phyloP scores from a whole-genome alignment of 2,888 invertebrate genomes.

The Tuta absoluta region DNA sequence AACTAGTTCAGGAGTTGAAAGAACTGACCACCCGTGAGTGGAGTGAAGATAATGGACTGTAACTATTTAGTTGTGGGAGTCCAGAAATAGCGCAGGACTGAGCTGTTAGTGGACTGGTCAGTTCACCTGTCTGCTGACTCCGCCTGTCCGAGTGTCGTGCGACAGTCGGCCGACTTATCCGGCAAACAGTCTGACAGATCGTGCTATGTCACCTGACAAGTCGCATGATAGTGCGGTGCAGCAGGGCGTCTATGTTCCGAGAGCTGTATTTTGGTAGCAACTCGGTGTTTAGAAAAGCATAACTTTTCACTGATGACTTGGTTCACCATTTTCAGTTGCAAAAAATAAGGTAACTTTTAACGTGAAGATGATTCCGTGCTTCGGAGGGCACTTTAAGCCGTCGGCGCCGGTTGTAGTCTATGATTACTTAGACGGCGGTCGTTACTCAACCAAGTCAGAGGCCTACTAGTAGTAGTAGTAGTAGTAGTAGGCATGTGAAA shows the following conservation, averaged over 20 bases:
- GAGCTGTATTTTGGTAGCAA: neutral
- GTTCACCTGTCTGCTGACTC: slow-evolving; percentile 51
- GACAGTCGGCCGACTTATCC: slow-evolving; percentile 12
- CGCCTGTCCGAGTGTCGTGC: neutral
- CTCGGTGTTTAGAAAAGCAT: neutral
- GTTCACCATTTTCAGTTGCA: no score
- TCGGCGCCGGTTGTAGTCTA: no score
- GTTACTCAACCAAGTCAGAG: no score
- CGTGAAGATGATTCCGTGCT: no score
- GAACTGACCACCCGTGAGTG: slow-evolving; percentile 45
- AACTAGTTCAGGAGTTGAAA: slow-evolving; percentile 16
- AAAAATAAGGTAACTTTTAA: no score
- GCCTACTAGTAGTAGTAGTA: no score
- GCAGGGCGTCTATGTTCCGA: neutral
- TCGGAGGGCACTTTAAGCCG: no score
- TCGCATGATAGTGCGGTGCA: neutral
- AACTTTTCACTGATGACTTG: no score
- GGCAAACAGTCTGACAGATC: slow-evolving; percentile 7
- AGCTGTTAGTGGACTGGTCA: slow-evolving; percentile 48
- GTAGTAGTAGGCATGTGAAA: no score
- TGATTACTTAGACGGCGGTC: no score
- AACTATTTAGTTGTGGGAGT: slow-evolving; percentile 38
- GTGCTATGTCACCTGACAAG: neutral
- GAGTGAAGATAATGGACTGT: slow-evolving; percentile 38
- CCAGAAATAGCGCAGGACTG: slow-evolving; percentile 52